A percentile compares a stretch with the other conserved stretches of the same genome.
Conservation (phyloP, 2,888 invertebrate species). For the Alviniconcha strummeri region DNA sequence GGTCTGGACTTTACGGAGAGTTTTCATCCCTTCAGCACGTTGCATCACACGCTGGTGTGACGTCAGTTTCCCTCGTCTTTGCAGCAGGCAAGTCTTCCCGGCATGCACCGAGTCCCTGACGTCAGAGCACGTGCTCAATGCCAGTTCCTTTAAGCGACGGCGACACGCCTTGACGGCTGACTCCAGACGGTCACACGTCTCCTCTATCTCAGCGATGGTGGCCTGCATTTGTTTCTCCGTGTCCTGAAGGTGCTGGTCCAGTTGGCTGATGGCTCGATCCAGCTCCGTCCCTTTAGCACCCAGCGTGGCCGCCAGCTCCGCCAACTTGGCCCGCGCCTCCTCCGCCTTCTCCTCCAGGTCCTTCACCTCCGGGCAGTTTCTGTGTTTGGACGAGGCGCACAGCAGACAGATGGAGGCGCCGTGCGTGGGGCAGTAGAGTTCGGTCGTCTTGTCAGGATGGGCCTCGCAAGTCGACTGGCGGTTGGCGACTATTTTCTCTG, state of each 20-base stretch:
- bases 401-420: background rate
- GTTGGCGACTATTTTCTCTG: background rate
- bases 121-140: background rate
- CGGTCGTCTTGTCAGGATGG: background rate
- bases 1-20: background rate
- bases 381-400: conserved; percentile 13
- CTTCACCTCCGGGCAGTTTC: conserved; percentile 1
- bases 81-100: background rate
- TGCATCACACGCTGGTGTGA: background rate
- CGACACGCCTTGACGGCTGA: background rate
- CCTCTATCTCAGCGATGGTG: background rate
- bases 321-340: background rate
- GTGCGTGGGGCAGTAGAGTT: conserved; percentile 12
- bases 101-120: background rate
- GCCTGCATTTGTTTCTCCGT: background rate
- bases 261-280: background rate
- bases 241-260: conserved; percentile 5
- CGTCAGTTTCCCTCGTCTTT: background rate
- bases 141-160: background rate
- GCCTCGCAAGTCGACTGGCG: background rate
- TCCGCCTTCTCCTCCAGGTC: background rate
- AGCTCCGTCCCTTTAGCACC: background rate
- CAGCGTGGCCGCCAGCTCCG: background rate
- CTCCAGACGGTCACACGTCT: background rate
- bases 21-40: background rate